Evolutionary conservation across 2,888 invertebrate genomes (phyloP), one percentile per base, ranked within the genome.

Genomic region (Ptychoptera contaminata): DNA sequence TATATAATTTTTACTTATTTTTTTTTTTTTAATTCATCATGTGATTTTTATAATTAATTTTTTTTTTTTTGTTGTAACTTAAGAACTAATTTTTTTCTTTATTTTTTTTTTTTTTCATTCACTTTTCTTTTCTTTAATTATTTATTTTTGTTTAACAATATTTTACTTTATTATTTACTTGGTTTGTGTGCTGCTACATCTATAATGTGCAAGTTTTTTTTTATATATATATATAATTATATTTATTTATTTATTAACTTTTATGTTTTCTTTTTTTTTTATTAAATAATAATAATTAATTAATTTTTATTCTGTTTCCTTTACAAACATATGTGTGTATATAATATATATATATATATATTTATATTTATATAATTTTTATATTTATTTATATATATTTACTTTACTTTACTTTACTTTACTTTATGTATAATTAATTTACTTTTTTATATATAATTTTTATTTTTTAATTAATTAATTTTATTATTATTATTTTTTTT

Each of bases 341-440:
- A 40, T 58, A 62, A 42, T 44, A 16, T 47, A 16, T 49, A 48
- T 52, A 52, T 45, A 47, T 15, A 61, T 67, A 68, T 65, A 65
- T 66, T 61, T 57, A 60, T 58, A 63, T 65, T 60, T 62, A 61
- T 68, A 68, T 67, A 67, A 67, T 68, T 67, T 67, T 44, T 46
- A 47, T 34, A n/a, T 41, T 31, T 29, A 30, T 37, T 39, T 40
- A 42, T 37, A 32, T 40, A 35, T 29, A 36, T 41, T 45, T 38
- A 37, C 12, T n/a, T 37, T 12, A 15, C 37, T 31, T 37, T 30
- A 9, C 10, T 14, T 44, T 35, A 41, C 30, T n/a, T 41, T 14
- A 37, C 14, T 10, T 37, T 31, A 40, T 16, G n/a, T 34, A 34
- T 44, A 14, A 41, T 12, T 40, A 47, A 46, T 47, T 16, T 14